Evolutionary conservation across 2,113 vertebrate species (phyloP).

Genomic region (Ancistrus triradiatus): DNA sequence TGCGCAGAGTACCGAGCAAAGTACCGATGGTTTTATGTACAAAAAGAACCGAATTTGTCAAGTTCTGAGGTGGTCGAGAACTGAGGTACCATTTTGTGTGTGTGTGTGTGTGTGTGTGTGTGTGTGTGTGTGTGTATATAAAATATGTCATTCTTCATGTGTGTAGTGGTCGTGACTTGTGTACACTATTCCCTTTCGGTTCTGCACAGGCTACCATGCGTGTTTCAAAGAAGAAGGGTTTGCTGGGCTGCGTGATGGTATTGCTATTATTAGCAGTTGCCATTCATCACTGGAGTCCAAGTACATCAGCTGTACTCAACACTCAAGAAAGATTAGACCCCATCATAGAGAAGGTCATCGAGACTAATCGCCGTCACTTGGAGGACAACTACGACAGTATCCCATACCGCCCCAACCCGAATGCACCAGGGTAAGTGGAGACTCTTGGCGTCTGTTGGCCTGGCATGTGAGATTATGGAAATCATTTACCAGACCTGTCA

Average conservation of each 20-base stretch:
- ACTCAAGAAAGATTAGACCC: constrained; percentile 13
- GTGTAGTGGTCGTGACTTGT: too few relatives aligned
- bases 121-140: too few relatives aligned
- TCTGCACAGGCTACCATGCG: constrained; percentile 51
- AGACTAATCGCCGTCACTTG: neutral
- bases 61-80: too few relatives aligned
- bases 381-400: constrained; percentile 39
- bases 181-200: neutral
- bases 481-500: neutral
- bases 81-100: too few relatives aligned
- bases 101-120: too few relatives aligned
- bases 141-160: too few relatives aligned
- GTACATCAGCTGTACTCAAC: constrained; percentile 31
- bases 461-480: too few relatives aligned
- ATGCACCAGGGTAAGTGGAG: constrained; percentile 53
- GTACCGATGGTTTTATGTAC: too few relatives aligned
- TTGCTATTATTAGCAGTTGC: constrained; percentile 17
- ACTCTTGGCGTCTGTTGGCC: neutral
- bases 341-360: constrained; percentile 30
- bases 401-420: constrained; percentile 54
- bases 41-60: too few relatives aligned
- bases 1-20: too few relatives aligned
- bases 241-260: constrained; percentile 42
- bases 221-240: constrained; percentile 26
- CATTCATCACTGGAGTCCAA: constrained; percentile 36